Conservation (phyloP, 2,888 invertebrate species). For the Gortyna flavago region DNA sequence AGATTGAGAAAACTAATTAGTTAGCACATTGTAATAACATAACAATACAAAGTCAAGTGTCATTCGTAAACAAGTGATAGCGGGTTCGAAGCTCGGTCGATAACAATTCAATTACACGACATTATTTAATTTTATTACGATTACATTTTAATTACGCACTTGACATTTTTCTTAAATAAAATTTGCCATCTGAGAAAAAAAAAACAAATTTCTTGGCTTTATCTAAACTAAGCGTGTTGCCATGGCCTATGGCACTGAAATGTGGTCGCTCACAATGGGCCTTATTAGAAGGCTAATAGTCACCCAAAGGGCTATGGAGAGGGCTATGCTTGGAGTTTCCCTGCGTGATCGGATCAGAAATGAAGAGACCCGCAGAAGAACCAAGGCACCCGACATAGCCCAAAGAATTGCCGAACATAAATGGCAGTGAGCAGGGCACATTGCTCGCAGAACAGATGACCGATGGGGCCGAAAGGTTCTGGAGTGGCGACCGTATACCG, state of each 20-base stretch:
- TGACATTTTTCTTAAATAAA: neutral
- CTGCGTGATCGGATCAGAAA: no score
- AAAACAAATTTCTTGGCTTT: neutral
- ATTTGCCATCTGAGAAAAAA: neutral
- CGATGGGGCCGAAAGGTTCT: no score
- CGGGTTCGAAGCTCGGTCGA: conserved; percentile 60
- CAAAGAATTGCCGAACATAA: no score
- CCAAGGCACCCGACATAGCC: no score
- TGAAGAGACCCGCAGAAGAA: no score
- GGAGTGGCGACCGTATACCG: no score
- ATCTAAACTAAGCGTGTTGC: neutral
- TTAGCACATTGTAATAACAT: conserved; percentile 29
- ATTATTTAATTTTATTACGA: conserved; percentile 44
- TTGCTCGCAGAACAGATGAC: no score
- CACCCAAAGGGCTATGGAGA: no score
- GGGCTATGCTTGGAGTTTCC: no score
- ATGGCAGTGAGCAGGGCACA: no score
- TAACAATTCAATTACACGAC: conserved; percentile 65
- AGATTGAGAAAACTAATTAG: conserved; percentile 33
- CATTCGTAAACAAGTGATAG: conserved; percentile 61
- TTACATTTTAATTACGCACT: conserved; percentile 28
- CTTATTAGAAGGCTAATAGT: no score
- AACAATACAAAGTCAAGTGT: conserved; percentile 57
- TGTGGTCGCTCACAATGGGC: no score
- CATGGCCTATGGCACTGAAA: neutral